Evolutionary conservation across 2,888 invertebrate species (phyloP).

Genomic region (Nephrotoma appendiculata): DNA sequence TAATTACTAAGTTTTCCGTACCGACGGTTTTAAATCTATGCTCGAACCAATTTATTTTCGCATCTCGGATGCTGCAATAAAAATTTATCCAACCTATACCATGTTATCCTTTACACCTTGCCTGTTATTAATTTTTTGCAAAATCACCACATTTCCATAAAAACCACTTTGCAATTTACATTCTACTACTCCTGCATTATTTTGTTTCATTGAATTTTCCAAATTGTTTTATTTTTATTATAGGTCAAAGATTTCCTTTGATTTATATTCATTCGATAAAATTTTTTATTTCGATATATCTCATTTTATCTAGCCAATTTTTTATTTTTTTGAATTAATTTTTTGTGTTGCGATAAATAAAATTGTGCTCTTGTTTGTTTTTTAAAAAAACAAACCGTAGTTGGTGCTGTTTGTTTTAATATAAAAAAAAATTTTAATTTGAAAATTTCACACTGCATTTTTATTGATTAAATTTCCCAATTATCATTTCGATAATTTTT

Average conservation of each 20-base stretch:
- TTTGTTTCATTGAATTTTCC: constrained; percentile 5
- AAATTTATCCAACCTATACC: too few species aligned
- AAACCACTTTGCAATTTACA: neutral
- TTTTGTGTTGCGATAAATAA: neutral
- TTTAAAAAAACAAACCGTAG: neutral
- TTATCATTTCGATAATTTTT: neutral
- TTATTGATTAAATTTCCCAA: neutral
- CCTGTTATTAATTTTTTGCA: too few species aligned
- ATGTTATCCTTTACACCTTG: too few species aligned
- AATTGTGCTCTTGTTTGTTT: neutral
- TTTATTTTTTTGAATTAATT: constrained; percentile 5
- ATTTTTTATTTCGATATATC: neutral
- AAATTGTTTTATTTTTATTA: constrained; percentile 3
- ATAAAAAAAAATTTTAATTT: neutral
- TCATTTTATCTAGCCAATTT: neutral
- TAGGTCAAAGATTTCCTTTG: neutral
- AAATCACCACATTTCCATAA: neutral
- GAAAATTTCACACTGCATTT: neutral
- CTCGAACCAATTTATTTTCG: too few species aligned
- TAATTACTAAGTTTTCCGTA: too few species aligned
- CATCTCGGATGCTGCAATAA: too few species aligned
- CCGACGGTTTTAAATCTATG: too few species aligned
- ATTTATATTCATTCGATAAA: constrained; percentile 1
- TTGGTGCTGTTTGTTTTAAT: neutral
- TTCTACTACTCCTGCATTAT: neutral